Conservation (phyloP, 2,888 invertebrate species). For the Frankliniella fusca region DNA sequence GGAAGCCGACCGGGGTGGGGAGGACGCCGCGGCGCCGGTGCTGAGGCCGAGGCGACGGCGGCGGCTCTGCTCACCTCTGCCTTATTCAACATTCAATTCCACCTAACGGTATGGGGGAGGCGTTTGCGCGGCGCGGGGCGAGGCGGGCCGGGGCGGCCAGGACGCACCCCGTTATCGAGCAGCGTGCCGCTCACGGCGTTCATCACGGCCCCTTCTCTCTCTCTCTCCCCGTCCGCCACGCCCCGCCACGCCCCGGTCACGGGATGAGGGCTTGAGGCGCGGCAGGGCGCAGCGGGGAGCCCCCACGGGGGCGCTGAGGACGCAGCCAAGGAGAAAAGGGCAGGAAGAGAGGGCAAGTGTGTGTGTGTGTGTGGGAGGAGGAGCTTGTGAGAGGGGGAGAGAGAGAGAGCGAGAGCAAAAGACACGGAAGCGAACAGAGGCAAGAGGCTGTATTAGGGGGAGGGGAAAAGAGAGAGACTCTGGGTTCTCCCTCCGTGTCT, state of each 20-base stretch:
- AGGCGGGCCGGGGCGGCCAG: background rate
- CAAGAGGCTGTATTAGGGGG: background rate
- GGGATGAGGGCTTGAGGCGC: background rate
- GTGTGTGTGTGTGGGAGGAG: background rate
- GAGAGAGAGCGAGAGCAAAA: background rate
- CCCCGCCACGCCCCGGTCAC: constrained; percentile 31
- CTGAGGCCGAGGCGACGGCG: constrained; percentile 8
- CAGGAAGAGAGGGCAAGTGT: constrained; percentile 1
- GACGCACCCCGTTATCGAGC: background rate
- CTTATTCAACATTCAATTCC: constrained; percentile 30
- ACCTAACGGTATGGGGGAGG: background rate
- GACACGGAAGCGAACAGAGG: background rate
- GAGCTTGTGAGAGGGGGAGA: background rate
- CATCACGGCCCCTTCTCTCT: constrained; percentile 29
- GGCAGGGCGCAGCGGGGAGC: background rate
- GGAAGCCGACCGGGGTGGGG: too few species aligned
- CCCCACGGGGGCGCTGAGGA: constrained; percentile 20
- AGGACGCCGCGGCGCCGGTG: background rate
- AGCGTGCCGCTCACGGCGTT: constrained; percentile 31
- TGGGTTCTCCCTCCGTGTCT: too few species aligned
- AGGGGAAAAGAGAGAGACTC: background rate
- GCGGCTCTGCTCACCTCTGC: constrained; percentile 32
- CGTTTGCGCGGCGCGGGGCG: background rate
- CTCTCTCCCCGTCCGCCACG: background rate
- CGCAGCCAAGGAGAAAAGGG: constrained; percentile 16